phyloP scores from a whole-genome alignment of 2,888 invertebrate species.

The Drosophila suboccidentalis region DNA sequence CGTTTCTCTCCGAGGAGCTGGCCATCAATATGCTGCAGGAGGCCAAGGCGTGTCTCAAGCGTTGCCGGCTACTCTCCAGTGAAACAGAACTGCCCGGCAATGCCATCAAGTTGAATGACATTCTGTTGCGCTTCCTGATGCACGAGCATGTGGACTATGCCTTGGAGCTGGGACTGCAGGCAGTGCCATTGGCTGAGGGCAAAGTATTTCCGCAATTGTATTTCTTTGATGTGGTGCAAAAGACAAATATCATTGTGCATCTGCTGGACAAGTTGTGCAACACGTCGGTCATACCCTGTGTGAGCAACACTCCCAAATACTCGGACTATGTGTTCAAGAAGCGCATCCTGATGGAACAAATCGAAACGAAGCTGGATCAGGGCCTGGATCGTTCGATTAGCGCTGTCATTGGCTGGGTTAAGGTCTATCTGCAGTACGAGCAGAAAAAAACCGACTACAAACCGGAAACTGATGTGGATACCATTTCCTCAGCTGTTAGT shows the following conservation, averaged over 20 bases:
- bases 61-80: slow-evolving; percentile 94
- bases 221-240: slow-evolving; percentile 97
- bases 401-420: slow-evolving; percentile 96
- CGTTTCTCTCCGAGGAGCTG: slow-evolving; percentile 97
- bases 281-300: slow-evolving; percentile 94
- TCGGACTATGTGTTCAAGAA: slow-evolving; percentile 96
- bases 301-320: slow-evolving; percentile 95
- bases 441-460: slow-evolving; percentile 98
- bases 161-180: slow-evolving; percentile 95
- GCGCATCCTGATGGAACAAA: slow-evolving; percentile 93
- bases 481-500: slow-evolving; percentile 92
- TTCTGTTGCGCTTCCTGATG: slow-evolving; percentile 93
- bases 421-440: slow-evolving; percentile 94
- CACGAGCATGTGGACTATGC: slow-evolving; percentile 98
- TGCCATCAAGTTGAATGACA: slow-evolving; percentile 93
- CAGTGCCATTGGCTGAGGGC: slow-evolving; percentile 95
- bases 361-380: slow-evolving; percentile 96
- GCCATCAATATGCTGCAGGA: slow-evolving; percentile 96
- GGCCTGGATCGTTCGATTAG: slow-evolving; percentile 94
- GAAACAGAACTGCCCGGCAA: slow-evolving; percentile 91
- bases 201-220: slow-evolving; percentile 95
- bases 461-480: slow-evolving; percentile 94
- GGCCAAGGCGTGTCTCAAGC: slow-evolving; percentile 94
- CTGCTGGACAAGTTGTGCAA: slow-evolving; percentile 97
- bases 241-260: slow-evolving; percentile 96